These are phyloP conservation scores for Chloroclysta siterata DNA, from an alignment of 2,888 invertebrate genomes.

Conservation along the genomic window DNA sequence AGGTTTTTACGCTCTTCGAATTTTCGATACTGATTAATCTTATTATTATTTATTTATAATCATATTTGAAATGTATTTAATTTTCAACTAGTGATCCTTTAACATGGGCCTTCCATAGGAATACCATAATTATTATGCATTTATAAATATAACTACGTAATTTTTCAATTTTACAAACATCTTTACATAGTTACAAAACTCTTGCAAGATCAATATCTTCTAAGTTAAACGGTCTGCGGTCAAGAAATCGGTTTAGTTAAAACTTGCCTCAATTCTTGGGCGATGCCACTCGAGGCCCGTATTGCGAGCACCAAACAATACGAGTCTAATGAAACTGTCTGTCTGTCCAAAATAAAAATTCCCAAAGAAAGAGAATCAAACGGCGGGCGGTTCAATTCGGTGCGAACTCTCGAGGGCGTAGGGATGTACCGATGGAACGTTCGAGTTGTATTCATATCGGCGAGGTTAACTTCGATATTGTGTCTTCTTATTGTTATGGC, in stretches of 20 bases:
- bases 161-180: no score
- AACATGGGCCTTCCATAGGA: no score
- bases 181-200: background rate
- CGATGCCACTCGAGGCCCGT: conserved; percentile 14
- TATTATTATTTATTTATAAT: no score
- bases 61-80: no score
- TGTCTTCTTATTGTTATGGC: background rate
- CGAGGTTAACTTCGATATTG: background rate
- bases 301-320: conserved; percentile 50
- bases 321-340: conserved; percentile 58
- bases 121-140: no score
- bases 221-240: background rate
- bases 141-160: no score
- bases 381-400: conserved; percentile 51
- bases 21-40: no score
- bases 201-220: background rate
- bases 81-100: no score
- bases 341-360: conserved; percentile 39
- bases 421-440: conserved; percentile 6
- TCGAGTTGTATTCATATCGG: background rate
- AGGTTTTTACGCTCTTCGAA: no score
- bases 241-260: background rate
- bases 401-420: conserved; percentile 34
- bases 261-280: background rate
- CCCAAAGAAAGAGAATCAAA: conserved; percentile 52